Base-by-base conservation (phyloP, 2,797 vertebrate species). In the Thamnophis elegans region DNA sequence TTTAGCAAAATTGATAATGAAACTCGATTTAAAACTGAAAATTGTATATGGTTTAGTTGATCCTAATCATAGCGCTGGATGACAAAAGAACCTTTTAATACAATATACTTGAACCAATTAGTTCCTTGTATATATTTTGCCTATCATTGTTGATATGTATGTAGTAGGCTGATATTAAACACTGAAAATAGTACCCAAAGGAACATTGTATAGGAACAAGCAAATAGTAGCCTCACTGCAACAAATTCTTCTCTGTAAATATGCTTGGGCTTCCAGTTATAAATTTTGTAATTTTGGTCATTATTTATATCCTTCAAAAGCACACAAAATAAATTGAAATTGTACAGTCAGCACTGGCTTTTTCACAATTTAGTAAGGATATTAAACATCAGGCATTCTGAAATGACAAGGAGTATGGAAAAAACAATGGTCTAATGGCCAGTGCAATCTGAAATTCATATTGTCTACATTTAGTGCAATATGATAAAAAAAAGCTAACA, bases 181-280 rank as follows among this genome's bases (percentile, higher is more conserved):
- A 98, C 98, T 98, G 98, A 98, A 97, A 97, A 97, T 98, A 98
- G 98, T 98, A 99, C 98, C 98, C 98, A 98, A 98, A 98, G 98
- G 97, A 98, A 97, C 95, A 97, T 94, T 98, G 98, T 99, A 98
- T 97, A 98, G 97, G 95, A 98, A 98, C 97, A 97, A 97, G 97
- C 98, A 97, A 97, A 97, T 97, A 97, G 97, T 98, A 97, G 98
- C 98, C 98, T 98, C 98, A 98, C 98, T 98, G 98, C 98, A 98
- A 98, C 97, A 98, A 98, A 99, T 97, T 97, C 96, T 93, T 96
- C 93, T 94, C 97, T 99, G 98, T 99, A 99, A 97, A 99, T 98
- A 99, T 98, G 98, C 99, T 99, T 99, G 99, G 99, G 99, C 99
- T 99, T 99, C 99, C 99, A 99, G 98, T 98, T 99, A 98, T 98